Percentiles rank a stretch among this genome's conserved stretches.
These are phyloP conservation scores for Chrysolina americana DNA, from an alignment of 2,888 invertebrate species.

Conservation along the genomic window DNA sequence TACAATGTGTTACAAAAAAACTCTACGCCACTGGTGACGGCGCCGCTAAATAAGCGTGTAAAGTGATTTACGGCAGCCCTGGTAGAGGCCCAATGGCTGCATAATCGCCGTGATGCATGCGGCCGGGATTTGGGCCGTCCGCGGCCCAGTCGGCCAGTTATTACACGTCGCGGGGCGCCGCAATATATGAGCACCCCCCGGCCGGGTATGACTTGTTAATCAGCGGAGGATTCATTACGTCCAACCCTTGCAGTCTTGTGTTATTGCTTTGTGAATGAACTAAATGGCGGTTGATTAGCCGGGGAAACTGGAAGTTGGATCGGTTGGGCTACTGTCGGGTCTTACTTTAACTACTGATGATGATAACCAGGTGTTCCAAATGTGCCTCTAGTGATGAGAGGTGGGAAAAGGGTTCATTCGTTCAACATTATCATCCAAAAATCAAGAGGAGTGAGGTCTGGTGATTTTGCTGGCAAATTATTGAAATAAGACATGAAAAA, in stretches of 20 bases:
- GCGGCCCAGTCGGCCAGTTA: conserved; percentile 52
- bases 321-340: too few species aligned
- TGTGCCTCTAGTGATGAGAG: too few species aligned
- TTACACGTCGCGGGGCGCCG: conserved; percentile 57
- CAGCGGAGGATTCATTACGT: conserved; percentile 48
- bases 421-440: too few species aligned
- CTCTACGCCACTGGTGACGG: neutral
- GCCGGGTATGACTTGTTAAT: conserved; percentile 61
- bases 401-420: too few species aligned
- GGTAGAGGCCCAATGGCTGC: conserved; percentile 31
- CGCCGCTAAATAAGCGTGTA: conserved; percentile 56
- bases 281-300: conserved; percentile 6
- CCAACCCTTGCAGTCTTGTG: conserved; percentile 33
- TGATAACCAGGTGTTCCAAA: too few species aligned
- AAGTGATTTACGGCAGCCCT: conserved; percentile 54
- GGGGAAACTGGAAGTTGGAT: neutral
- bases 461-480: too few species aligned
- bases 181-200: conserved; percentile 60
- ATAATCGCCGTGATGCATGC: conserved; percentile 48
- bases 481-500: too few species aligned
- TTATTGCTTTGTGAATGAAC: conserved; percentile 3
- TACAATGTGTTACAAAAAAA: too few species aligned
- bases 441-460: too few species aligned
- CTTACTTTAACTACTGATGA: too few species aligned
- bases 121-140: conserved; percentile 28